Conservation (phyloP, 2,113 vertebrate genomes). For the Cygnus buccinator region DNA sequence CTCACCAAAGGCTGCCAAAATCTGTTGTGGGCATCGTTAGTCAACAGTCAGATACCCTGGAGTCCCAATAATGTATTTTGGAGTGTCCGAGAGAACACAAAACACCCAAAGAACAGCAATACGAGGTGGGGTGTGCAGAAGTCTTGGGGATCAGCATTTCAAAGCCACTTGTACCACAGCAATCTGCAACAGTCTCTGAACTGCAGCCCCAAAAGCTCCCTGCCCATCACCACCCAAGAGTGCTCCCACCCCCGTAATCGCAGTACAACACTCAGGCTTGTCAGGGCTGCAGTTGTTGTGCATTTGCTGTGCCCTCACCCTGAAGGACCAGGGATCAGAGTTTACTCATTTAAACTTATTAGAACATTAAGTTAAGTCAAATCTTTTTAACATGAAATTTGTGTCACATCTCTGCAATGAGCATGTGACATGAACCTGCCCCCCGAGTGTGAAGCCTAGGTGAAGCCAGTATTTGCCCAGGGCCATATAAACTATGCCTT, state of each 20-base stretch:
- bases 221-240: background rate
- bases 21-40: no score
- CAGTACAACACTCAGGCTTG: background rate
- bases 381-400: background rate
- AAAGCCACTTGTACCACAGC: background rate
- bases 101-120: background rate
- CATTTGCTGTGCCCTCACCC: background rate
- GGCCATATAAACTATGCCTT: background rate
- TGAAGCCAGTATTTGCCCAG: accelerated
- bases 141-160: background rate
- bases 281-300: background rate
- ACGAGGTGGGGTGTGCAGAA: background rate
- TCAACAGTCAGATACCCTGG: background rate
- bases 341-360: background rate
- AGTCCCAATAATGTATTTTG: background rate
- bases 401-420: accelerated
- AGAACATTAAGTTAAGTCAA: background rate
- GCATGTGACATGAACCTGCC: background rate
- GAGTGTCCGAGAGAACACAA: background rate
- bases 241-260: accelerated
- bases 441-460: no score
- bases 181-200: background rate
- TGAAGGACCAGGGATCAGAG: accelerated
- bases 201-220: background rate
- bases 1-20: no score